Percentiles rank a stretch among this genome's conserved stretches.
phyloP scores from a whole-genome alignment of 2,797 vertebrate genomes.

The Parauchenoglanis punctatus region DNA sequence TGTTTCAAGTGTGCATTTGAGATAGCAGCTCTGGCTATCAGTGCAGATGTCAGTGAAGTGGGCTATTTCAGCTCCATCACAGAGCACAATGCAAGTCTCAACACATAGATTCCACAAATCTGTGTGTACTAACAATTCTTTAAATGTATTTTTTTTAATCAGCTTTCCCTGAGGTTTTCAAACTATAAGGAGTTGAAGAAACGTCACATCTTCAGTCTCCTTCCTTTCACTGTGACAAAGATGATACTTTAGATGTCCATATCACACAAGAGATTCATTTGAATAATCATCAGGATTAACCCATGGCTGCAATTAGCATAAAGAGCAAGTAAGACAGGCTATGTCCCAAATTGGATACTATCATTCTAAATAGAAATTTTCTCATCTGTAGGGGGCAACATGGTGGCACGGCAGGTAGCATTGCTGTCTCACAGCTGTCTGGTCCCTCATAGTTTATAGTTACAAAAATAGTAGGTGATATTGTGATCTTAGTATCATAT shows the following conservation, averaged over 20 bases:
- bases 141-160: not conserved
- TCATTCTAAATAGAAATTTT: not conserved
- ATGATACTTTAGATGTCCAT: not conserved
- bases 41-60: conserved; percentile 29
- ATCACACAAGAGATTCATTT: not conserved
- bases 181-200: not conserved
- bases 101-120: not conserved
- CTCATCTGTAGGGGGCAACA: not conserved
- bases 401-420: not conserved
- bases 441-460: not conserved
- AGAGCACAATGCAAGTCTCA: conserved; percentile 21
- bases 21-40: conserved; percentile 43
- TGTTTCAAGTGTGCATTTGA: conserved; percentile 40
- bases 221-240: not conserved
- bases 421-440: no score
- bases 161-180: not conserved
- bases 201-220: not conserved
- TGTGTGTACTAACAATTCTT: not conserved
- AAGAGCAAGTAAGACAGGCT: not conserved
- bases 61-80: conserved; percentile 33
- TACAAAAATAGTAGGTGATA: not conserved
- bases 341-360: not conserved
- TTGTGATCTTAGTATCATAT: not conserved
- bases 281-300: not conserved
- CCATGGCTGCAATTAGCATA: not conserved